Evolutionary conservation across 1,140 invertebrate species (phyloP).

Genomic region (Drosophila navojoa): DNA sequence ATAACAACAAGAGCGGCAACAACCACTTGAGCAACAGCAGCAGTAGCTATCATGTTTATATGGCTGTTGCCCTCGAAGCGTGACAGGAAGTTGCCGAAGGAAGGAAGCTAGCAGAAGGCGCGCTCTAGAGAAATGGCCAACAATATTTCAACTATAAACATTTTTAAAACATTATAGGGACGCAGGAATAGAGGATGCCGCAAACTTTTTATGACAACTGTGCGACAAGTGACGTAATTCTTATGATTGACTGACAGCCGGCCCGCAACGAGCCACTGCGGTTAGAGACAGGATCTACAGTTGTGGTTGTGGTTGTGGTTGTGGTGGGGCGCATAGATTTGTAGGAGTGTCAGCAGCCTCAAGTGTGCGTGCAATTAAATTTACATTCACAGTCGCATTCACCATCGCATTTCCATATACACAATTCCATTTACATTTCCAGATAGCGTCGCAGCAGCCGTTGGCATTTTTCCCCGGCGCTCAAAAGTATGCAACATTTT

Average conservation of each 20-base stretch:
- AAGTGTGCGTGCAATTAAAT: constrained; percentile 69
- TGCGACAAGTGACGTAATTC: constrained; percentile 66
- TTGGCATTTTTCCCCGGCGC: constrained; percentile 56
- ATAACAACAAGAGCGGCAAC: constrained; percentile 21
- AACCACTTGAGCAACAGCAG: constrained; percentile 32
- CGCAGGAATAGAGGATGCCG: background rate
- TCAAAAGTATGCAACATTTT: constrained; percentile 75
- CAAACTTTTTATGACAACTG: constrained; percentile 60
- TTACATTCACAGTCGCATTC: constrained; percentile 43
- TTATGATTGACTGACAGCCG: constrained; percentile 67
- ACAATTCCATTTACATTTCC: constrained; percentile 41
- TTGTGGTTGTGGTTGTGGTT: too few relatives aligned
- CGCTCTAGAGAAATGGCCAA: constrained; percentile 28
- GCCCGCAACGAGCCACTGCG: constrained; percentile 18
- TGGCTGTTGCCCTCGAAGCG: constrained; percentile 61
- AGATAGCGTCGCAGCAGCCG: constrained; percentile 43
- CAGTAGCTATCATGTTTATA: constrained; percentile 65
- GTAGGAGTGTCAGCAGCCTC: constrained; percentile 21
- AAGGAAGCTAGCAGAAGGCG: constrained; percentile 68
- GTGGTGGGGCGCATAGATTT: background rate
- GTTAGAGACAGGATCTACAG: constrained; percentile 6
- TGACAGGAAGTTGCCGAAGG: constrained; percentile 74
- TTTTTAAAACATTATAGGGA: constrained; percentile 27
- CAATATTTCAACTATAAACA: constrained; percentile 45
- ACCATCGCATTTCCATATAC: constrained; percentile 28